Evolutionary conservation across 2,888 invertebrate genomes (phyloP).

Genomic region (Neuroscelio doddi): DNA sequence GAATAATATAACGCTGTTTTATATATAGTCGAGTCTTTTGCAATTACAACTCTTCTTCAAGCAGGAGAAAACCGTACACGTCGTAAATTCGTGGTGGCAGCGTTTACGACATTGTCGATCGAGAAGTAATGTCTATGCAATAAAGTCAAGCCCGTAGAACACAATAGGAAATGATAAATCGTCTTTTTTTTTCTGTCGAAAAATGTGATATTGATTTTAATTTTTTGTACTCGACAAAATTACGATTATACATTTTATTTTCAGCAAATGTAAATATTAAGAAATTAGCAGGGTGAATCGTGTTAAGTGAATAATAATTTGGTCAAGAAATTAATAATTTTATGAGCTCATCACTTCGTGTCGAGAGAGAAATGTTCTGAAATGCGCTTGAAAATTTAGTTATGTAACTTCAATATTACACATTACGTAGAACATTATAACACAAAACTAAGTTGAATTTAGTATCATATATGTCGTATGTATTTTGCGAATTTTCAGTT

Average conservation of each 20-base stretch:
- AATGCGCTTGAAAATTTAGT: slow-evolving; percentile 14
- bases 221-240: slow-evolving; percentile 1
- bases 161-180: slow-evolving; percentile 14
- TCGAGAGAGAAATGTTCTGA: too few relatives aligned
- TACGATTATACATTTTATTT: too few relatives aligned
- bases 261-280: too few relatives aligned
- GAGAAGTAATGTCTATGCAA: slow-evolving; percentile 24
- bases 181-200: slow-evolving; percentile 1
- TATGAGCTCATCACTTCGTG: too few relatives aligned
- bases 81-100: slow-evolving; percentile 35
- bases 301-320: too few relatives aligned
- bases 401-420: slow-evolving; percentile 25
- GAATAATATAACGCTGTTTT: slow-evolving; percentile 22
- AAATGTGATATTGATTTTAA: slow-evolving; percentile 3
- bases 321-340: too few relatives aligned
- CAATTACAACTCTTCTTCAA: slow-evolving; percentile 12
- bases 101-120: slow-evolving; percentile 33
- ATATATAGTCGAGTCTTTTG: slow-evolving; percentile 16
- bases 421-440: slow-evolving; percentile 20
- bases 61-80: slow-evolving; percentile 11
- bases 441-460: slow-evolving; percentile 18
- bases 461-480: too few relatives aligned
- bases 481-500: too few relatives aligned
- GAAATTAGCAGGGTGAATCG: too few relatives aligned
- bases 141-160: slow-evolving; percentile 9